Evolutionary conservation across 2,113 vertebrate species (phyloP), one percentile per base, ranked within the genome.

Genomic region (Oreochromis tanganicae): DNA sequence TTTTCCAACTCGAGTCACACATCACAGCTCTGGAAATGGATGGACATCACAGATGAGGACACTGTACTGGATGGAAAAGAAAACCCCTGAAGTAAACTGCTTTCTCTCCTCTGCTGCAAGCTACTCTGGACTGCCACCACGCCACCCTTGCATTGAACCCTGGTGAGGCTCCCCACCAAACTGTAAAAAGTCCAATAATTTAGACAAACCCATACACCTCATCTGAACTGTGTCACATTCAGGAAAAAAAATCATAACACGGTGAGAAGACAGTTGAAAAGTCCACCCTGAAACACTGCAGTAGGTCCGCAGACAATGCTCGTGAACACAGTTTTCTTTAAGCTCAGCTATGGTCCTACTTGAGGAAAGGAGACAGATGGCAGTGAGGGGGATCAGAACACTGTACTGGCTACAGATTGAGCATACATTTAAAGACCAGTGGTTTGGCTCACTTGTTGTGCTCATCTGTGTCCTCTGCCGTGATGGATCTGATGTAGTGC

Each of bases 21-120:
- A 82, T 94, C 89, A 81, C 85, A 88, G 78, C 85, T 87, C 80
- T 83, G 57, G 81, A 94, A 94, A 96, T 86, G 91, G 92, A 84
- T 79, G 84, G 89, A 94, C 85, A 19, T 68, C 91, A 89, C 88
- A 88, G 89, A 84, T 89, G 83, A 93, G 41, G 85, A 94, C 91
- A 78, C 87, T 3, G 81, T 56, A 95, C 94, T 93, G 94, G 92
- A 92, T 93, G 87, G 87, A 56, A 85, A 88, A 78, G 90, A 91
- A 92, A 93, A 84, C 73, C 91, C 92, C 92, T 94, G 94, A 95
- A 95, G 86, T 89, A 52, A 17, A 84, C 56, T 3, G 73, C n/a
- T n/a, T 9, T 8, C 27, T 43, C 73, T 81, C 32, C 83, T 54
- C 63, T 2, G 59, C 48, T 5, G 55, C n/a, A 4, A 8, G 12